Evolutionary conservation across 2,888 invertebrate genomes (phyloP), one percentile per base, ranked within the genome.

Genomic region (Cheilosia variabilis): DNA sequence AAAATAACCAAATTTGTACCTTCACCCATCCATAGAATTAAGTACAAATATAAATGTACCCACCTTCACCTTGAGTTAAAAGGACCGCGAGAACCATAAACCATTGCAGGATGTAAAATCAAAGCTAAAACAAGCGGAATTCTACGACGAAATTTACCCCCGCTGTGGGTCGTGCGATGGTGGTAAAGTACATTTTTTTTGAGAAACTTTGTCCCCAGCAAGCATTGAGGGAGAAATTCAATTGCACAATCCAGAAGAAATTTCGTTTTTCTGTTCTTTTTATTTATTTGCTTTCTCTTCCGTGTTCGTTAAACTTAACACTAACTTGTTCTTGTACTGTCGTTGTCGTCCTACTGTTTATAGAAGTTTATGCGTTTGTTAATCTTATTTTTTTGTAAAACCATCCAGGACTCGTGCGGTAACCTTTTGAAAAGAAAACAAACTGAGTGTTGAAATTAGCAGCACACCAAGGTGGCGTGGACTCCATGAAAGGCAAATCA

Each of bases 381-480:
- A 50, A 22, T 27, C 19, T 57, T 52, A 22, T 66, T 58, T 47
- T 57, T 41, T 22, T 7, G n/a, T 41, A 19, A 31, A 34, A 43
- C n/a, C 43, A 60, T 37, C 69, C 43, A 77, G 53, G 71, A 53
- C 57, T 71, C 50, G 10, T 68, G 37, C 37, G 55, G 41, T 77
- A 66, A 77, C 68, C 43, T 79, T 65, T 47, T 45, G 10, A 66
- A 57, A 53, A 34, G 80, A 43, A 86, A 71, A 57, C 52, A 31
- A 76, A 71, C 75, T 68, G 58, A 63, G 86, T 66, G 81, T 81
- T 81, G 63, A 86, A 86, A 86, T 86, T 86, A 86, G 81, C 86
- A 81, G 81, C 66, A 63, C 62, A 47, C 34, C 41, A 52, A 52
- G n/a, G 62, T 52, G 50, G 31, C 47, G 66, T 24, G 55, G 37